These are phyloP conservation scores for Chionodraco myersi DNA, from an alignment of 2,113 vertebrate species.

Conservation along the genomic window DNA sequence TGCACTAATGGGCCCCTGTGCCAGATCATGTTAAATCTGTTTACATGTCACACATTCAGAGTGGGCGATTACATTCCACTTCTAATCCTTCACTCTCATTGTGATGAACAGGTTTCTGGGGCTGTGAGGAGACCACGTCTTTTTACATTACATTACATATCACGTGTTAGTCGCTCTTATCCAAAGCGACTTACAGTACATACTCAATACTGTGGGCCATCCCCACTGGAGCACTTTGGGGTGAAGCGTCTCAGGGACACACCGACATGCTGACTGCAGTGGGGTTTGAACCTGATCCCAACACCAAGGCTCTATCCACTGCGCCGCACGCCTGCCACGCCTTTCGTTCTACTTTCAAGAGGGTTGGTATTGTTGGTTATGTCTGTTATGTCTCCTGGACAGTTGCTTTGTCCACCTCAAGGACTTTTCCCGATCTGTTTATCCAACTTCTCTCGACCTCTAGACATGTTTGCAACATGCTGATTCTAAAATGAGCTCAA, in stretches of 20 bases:
- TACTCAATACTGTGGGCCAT: too few species aligned
- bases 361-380: constrained; percentile 41
- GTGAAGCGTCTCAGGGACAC: too few species aligned
- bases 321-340: too few species aligned
- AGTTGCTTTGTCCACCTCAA: constrained; percentile 34
- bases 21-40: constrained; percentile 19
- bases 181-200: too few species aligned
- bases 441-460: constrained; percentile 3
- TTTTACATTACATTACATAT: too few species aligned
- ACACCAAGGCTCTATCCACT: too few species aligned
- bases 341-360: constrained; percentile 22
- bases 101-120: constrained; percentile 30
- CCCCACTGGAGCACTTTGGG: too few species aligned
- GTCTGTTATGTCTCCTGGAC: constrained; percentile 43
- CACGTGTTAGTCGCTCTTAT: too few species aligned
- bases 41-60: constrained; percentile 21
- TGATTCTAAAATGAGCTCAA: constrained; percentile 14
- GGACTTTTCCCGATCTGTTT: constrained; percentile 36
- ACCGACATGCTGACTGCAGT: too few species aligned
- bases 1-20: not conserved
- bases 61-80: not conserved
- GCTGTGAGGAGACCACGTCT: constrained; percentile 14
- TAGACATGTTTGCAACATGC: not conserved
- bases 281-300: too few species aligned
- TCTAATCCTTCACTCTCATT: constrained; percentile 23